A percentile compares a stretch with the other conserved stretches of the same genome.
These are phyloP conservation scores for Trichonephila clavata DNA, from an alignment of 1,140 invertebrate genomes.

Conservation along the genomic window DNA sequence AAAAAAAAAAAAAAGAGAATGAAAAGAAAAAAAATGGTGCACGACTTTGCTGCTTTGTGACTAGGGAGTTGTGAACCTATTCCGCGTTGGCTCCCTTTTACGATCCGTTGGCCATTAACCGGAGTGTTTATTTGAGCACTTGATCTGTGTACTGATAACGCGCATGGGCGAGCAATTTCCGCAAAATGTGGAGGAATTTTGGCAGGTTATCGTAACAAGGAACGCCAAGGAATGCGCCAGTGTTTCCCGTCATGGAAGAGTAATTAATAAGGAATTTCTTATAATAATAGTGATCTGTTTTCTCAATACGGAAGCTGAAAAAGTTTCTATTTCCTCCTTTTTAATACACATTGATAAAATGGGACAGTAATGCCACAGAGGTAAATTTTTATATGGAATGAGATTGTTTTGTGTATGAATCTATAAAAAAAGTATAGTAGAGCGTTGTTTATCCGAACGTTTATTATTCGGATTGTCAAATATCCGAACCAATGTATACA, in stretches of 20 bases:
- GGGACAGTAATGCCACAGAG: too few species aligned
- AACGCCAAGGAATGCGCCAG: not conserved
- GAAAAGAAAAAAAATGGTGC: slow-evolving; percentile 29
- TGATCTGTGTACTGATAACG: not conserved
- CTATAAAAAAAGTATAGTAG: too few species aligned
- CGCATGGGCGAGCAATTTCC: not conserved
- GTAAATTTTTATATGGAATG: too few species aligned
- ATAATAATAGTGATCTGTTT: not conserved
- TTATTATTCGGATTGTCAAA: too few species aligned
- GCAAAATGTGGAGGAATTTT: not conserved
- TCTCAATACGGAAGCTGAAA: not conserved
- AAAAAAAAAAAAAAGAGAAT: too few species aligned
- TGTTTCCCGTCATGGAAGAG: not conserved
- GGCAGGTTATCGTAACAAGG: not conserved
- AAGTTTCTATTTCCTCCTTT: not conserved
- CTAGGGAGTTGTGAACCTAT: not conserved
- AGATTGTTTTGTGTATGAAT: too few species aligned
- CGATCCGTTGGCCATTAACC: slow-evolving; percentile 30
- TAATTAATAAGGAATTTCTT: not conserved
- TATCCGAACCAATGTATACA: too few species aligned
- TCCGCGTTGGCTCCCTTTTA: not conserved
- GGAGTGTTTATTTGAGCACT: slow-evolving; percentile 58
- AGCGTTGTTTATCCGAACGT: too few species aligned
- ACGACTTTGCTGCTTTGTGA: slow-evolving; percentile 40
- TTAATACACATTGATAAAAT: not conserved